Conservation (phyloP, 2,113 vertebrate species). For the Amphiprion percula region DNA sequence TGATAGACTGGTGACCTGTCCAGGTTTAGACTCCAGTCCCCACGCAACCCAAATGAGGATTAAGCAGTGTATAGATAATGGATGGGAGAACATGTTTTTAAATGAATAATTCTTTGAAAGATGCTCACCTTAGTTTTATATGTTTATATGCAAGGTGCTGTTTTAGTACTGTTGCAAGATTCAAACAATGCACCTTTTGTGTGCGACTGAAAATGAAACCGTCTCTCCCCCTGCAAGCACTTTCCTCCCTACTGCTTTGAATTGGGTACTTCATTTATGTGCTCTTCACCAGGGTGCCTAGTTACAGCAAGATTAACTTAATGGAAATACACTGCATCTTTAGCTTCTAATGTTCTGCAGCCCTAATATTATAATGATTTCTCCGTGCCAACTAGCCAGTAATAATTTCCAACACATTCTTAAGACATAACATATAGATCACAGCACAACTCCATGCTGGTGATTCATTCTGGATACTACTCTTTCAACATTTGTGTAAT, state of each 20-base stretch:
- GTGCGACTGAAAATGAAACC: constrained; percentile 11
- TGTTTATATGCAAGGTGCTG: not conserved
- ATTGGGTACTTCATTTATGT: constrained; percentile 40
- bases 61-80: no score
- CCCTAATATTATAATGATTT: constrained; percentile 10
- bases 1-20: no score
- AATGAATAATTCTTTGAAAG: not conserved
- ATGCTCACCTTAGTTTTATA: not conserved
- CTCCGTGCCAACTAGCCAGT: not conserved
- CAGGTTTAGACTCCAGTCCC: no score
- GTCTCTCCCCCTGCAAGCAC: not conserved
- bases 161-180: not conserved
- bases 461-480: not conserved
- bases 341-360: constrained; percentile 21
- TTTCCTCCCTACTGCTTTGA: constrained; percentile 13
- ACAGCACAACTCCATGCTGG: not conserved
- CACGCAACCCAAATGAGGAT: no score
- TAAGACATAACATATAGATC: not conserved
- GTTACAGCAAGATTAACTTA: constrained; percentile 41
- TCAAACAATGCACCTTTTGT: not conserved
- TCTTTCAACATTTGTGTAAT: no score
- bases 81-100: no score
- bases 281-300: constrained; percentile 8
- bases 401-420: constrained; percentile 14
- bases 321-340: constrained; percentile 17